Percentiles rank a stretch among this genome's conserved stretches.
These are phyloP conservation scores for Phainopepla nitens DNA, from an alignment of 2,113 vertebrate species.

Conservation along the genomic window DNA sequence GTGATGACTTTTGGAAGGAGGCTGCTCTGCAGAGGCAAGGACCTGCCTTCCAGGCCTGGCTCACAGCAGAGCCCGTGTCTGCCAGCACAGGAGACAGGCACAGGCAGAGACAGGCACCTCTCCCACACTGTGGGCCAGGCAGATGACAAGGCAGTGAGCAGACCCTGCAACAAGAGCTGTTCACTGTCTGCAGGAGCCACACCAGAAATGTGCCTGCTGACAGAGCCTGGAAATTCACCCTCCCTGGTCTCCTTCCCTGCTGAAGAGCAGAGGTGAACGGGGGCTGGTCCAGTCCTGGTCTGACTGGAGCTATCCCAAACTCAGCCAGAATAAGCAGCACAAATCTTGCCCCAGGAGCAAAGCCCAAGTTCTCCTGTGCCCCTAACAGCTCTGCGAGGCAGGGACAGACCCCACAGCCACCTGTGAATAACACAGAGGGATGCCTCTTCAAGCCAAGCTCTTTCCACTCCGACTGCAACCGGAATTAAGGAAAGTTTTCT, in stretches of 20 bases:
- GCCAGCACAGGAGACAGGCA: not conserved
- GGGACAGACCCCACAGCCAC: not conserved
- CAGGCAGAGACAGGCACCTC: not conserved
- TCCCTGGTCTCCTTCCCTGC: accelerated
- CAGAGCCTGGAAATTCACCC: not conserved
- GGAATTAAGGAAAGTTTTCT: not conserved
- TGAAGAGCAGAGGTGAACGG: accelerated
- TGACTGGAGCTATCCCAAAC: not conserved
- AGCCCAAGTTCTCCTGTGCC: not conserved
- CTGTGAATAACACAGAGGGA: accelerated
- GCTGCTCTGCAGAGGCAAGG: not conserved
- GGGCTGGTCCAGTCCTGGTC: not conserved
- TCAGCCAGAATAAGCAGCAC: not conserved
- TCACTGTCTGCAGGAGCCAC: not conserved
- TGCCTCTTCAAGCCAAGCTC: not conserved
- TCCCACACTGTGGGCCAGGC: not conserved
- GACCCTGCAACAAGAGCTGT: not conserved
- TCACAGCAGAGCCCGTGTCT: not conserved
- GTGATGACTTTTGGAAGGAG: not conserved
- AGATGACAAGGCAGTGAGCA: not conserved
- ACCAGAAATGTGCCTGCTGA: not conserved
- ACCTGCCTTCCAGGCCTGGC: not conserved
- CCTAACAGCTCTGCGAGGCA: not conserved
- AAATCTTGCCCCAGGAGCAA: not conserved
- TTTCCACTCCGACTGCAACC: not conserved